Percentiles rank a stretch among this genome's conserved stretches.
Evolutionary conservation across 2,888 invertebrate genomes (phyloP).

Genomic region (Apotomis capreana): DNA sequence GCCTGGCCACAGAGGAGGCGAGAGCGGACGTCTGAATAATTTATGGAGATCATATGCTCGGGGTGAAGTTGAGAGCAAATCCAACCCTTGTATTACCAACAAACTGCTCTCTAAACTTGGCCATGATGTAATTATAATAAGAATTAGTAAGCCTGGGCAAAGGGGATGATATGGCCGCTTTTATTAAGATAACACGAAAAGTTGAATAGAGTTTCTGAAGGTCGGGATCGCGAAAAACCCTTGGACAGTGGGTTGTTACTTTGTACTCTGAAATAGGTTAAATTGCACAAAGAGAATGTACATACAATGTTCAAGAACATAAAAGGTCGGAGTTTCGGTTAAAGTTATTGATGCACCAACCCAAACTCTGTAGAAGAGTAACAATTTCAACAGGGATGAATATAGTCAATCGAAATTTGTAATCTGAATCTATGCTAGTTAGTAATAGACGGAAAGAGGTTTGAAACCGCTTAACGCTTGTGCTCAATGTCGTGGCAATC

Average conservation of each 20-base stretch:
- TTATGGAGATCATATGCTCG: slow-evolving; percentile 38
- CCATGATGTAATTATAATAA: slow-evolving; percentile 27
- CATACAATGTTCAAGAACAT: too few species aligned
- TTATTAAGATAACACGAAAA: neutral
- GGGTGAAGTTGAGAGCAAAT: slow-evolving; percentile 34
- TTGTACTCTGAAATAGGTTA: too few species aligned
- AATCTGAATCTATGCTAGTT: too few species aligned
- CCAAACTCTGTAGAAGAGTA: too few species aligned
- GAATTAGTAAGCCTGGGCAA: slow-evolving; percentile 24
- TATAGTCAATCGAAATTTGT: too few species aligned
- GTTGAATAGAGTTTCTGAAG: neutral
- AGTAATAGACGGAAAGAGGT: neutral
- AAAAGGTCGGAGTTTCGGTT: too few species aligned
- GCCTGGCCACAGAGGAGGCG: slow-evolving; percentile 17
- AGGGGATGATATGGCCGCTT: neutral
- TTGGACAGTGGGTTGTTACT: too few species aligned
- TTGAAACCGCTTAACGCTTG: neutral
- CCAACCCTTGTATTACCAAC: slow-evolving; percentile 36
- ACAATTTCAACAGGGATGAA: too few species aligned
- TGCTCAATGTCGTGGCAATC: neutral
- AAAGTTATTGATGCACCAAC: too few species aligned
- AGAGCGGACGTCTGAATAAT: slow-evolving; percentile 32
- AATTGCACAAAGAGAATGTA: too few species aligned
- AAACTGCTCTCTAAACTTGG: slow-evolving; percentile 31
- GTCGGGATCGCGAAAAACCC: neutral